These are phyloP conservation scores for Setipinna tenuifilis DNA, from an alignment of 2,797 vertebrate species.

Conservation along the genomic window DNA sequence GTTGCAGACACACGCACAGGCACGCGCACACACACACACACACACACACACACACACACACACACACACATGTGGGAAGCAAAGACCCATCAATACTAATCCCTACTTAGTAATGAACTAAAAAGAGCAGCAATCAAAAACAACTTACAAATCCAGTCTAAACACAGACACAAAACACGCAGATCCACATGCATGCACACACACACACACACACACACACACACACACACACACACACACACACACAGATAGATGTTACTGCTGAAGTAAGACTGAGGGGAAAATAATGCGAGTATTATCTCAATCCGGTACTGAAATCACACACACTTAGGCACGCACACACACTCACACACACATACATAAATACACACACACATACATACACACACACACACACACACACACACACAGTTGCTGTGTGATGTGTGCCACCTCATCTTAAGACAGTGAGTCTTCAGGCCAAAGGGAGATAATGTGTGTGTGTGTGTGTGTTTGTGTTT, in stretches of 20 bases:
- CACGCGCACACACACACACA: too few relatives aligned
- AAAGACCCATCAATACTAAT: constrained; percentile 53
- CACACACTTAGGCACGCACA: background rate
- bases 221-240: constrained; percentile 18
- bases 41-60: constrained; percentile 23
- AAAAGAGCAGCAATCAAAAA: constrained; percentile 51
- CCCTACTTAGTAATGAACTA: constrained; percentile 52
- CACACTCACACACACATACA: background rate
- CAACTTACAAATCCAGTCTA: constrained; percentile 42
- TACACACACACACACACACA: background rate
- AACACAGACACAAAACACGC: constrained; percentile 26
- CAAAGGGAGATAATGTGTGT: background rate
- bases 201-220: background rate
- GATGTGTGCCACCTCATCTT: background rate
- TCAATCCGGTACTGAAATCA: background rate
- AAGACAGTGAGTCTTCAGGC: background rate
- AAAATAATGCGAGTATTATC: background rate
- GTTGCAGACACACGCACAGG: background rate
- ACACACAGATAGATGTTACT: background rate
- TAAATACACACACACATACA: background rate
- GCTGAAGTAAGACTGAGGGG: background rate
- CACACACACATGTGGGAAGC: constrained; percentile 26
- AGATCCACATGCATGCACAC: background rate
- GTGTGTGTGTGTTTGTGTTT: background rate
- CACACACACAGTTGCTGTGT: background rate